A percentile compares a stretch with the other conserved stretches of the same genome.
Conservation (phyloP, 2,888 invertebrate species). For the Diadegma fenestrale region DNA sequence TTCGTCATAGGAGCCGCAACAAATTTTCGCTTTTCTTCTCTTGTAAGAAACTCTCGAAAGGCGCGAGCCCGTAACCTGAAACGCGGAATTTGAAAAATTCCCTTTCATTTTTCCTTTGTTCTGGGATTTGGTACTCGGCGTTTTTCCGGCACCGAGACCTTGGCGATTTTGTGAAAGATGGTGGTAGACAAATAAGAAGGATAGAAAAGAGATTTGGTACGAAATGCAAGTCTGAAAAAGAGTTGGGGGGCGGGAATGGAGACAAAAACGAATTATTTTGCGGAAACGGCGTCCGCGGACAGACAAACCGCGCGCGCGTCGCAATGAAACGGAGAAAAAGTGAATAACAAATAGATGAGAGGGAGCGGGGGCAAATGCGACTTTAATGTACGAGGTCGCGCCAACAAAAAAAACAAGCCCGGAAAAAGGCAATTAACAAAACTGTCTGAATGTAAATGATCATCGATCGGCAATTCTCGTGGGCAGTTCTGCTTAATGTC, state of each 20-base stretch:
- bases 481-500: slow-evolving; percentile 31
- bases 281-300: not conserved
- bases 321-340: not conserved
- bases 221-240: slow-evolving; percentile 11
- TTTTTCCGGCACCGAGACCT: not conserved
- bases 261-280: slow-evolving; percentile 20
- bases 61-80: not conserved
- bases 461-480: slow-evolving; percentile 67
- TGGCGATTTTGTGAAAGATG: slow-evolving; percentile 9
- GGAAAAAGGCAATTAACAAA: slow-evolving; percentile 72
- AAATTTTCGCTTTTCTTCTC: not conserved
- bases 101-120: slow-evolving; percentile 17
- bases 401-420: slow-evolving; percentile 34
- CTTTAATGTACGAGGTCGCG: slow-evolving; percentile 62
- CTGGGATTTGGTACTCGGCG: slow-evolving; percentile 15
- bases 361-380: slow-evolving; percentile 19
- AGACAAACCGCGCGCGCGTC: not conserved
- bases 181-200: not conserved
- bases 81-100: not conserved
- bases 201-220: slow-evolving; percentile 12
- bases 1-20: not conserved
- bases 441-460: slow-evolving; percentile 78
- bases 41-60: no score
- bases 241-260: slow-evolving; percentile 20
- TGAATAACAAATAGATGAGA: slow-evolving; percentile 16